Evolutionary conservation across 92 coral and sea anemone species (phyloP).

Genomic region (Parazoanthus swiftii): DNA sequence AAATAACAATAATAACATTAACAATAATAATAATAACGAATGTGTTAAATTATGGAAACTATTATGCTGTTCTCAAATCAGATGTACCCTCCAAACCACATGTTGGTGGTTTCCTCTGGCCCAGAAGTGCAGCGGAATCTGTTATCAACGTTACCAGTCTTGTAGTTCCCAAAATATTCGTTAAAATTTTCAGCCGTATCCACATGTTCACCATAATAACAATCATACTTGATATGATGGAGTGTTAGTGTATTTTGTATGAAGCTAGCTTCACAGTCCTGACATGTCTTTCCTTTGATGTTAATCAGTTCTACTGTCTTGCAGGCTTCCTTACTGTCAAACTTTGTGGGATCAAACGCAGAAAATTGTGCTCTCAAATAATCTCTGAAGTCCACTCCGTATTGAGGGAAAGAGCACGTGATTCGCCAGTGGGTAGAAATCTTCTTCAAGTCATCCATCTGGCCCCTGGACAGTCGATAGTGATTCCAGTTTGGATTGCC

Average conservation of each 20-base stretch:
- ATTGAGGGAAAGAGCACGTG: conserved; percentile 33
- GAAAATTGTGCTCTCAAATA: conserved; percentile 5
- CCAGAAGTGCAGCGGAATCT: conserved; percentile 23
- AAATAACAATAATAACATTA: too few species aligned
- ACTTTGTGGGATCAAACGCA: background rate
- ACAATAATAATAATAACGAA: too few species aligned
- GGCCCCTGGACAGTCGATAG: conserved; percentile 3
- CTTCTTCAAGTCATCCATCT: conserved; percentile 5
- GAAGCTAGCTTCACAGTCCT: background rate
- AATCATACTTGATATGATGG: background rate
- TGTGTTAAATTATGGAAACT: too few species aligned
- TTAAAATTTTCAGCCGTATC: background rate
- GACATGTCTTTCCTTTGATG: conserved; percentile 4
- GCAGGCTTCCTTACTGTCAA: background rate
- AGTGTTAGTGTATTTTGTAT: background rate
- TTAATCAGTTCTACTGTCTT: background rate
- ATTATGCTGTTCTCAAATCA: background rate
- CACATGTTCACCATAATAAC: background rate
- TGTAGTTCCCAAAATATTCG: conserved; percentile 29
- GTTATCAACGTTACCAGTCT: background rate
- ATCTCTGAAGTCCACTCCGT: conserved; percentile 30
- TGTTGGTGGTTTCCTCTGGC: conserved; percentile 22
- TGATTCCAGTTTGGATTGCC: conserved; percentile 34
- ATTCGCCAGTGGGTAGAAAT: conserved; percentile 39
- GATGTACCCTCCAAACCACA: conserved; percentile 44